Evolutionary conservation across 2,888 invertebrate genomes (phyloP), one percentile per base, ranked within the genome.

Genomic region (Chironomus riparius): DNA sequence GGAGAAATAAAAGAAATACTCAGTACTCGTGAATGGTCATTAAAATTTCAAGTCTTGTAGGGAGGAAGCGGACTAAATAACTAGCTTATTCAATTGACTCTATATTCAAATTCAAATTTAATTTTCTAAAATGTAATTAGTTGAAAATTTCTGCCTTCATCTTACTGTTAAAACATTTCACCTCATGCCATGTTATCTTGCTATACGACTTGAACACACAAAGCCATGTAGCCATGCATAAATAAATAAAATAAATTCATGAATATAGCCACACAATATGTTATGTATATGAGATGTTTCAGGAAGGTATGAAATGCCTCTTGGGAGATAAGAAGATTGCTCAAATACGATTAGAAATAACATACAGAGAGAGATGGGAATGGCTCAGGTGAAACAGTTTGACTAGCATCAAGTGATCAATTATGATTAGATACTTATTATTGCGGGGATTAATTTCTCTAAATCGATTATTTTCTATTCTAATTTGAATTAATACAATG

Each of bases 391-490:
- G 65, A 65, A 65, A 24, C 65, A 24, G 65, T 65, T 65, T 65
- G 21, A 65, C 22, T 65, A 24, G 65, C 65, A 65, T 65, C 65
- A 65, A 65, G 65, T 65, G 65, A 65, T 65, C 65, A 65, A 65
- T 65, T 65, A 65, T 65, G 65, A 65, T 65, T 65, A 65, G 65
- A 65, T 24, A 56, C 56, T 56, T 56, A 65, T 65, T 65, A 65
- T 65, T 21, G 24, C 21, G 22, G 38, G 65, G 65, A 65, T 65
- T 65, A 65, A 65, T 65, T 65, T 65, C 65, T 12, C 24, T 24
- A 65, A 65, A 24, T 65, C 65, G 65, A 65, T 65, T 65, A 65
- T 65, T 56, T 18, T 56, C 56, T 18, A 56, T 56, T 56, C 56
- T 56, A 56, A 56, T 56, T 56, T 56, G 56, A 56, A 56, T 56